phyloP scores from a whole-genome alignment of 2,888 invertebrate genomes.

The Andrena praecox region DNA sequence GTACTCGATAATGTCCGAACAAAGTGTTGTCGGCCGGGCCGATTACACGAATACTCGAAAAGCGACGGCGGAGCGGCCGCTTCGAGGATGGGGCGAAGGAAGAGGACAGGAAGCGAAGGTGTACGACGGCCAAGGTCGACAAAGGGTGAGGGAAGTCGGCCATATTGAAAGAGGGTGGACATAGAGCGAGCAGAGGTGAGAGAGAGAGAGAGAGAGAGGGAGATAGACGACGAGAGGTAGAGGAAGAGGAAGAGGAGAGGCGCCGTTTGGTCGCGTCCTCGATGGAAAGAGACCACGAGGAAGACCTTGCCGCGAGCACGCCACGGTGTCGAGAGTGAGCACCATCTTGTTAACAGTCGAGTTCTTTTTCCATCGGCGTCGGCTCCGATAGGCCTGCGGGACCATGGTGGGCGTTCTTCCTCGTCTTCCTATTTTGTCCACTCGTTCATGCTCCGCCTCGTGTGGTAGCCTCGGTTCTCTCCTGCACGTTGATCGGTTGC shows the following conservation, averaged over 20 bases:
- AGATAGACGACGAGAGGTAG: conserved; percentile 9
- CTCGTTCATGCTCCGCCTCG: conserved; percentile 81
- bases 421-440: conserved; percentile 82
- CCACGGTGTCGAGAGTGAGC: conserved; percentile 75
- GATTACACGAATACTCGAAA: conserved; percentile 78
- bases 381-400: conserved; percentile 80
- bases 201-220: conserved; percentile 26
- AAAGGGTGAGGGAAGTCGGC: conserved; percentile 77
- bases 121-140: conserved; percentile 59
- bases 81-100: conserved; percentile 27
- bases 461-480: conserved; percentile 64
- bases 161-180: conserved; percentile 78
- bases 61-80: conserved; percentile 62
- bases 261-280: conserved; percentile 69
- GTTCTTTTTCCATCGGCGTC: conserved; percentile 81
- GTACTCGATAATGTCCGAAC: conserved; percentile 81
- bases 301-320: conserved; percentile 59
- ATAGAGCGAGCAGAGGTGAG: conserved; percentile 37
- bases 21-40: conserved; percentile 77
- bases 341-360: conserved; percentile 83
- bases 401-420: conserved; percentile 82
- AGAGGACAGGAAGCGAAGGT: conserved; percentile 44
- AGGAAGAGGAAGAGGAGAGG: conserved; percentile 63
- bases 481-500: conserved; percentile 62
- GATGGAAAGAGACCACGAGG: conserved; percentile 62